phyloP scores from a whole-genome alignment of 2,888 invertebrate genomes.

The Aelia acuminata region DNA sequence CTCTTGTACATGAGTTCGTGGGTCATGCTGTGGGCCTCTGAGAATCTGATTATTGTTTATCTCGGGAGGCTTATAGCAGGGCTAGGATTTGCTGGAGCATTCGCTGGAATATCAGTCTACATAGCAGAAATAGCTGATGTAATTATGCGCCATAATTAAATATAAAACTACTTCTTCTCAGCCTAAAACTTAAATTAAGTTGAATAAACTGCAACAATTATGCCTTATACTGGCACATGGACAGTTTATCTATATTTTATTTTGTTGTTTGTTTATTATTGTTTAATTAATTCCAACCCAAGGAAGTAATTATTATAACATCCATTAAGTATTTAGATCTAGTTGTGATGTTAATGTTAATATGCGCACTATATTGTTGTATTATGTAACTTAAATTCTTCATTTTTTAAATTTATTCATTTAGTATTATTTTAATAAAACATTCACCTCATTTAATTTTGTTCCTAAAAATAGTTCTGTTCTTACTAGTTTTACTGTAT shows the following conservation, averaged over 20 bases:
- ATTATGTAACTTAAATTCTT: too few relatives aligned
- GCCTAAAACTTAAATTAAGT: too few relatives aligned
- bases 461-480: neutral
- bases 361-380: too few relatives aligned
- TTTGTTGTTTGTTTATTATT: too few relatives aligned
- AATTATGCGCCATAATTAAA: neutral
- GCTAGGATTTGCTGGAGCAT: constrained; percentile 52
- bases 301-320: too few relatives aligned
- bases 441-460: neutral
- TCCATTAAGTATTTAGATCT: neutral
- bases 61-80: constrained; percentile 53
- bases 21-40: constrained; percentile 58
- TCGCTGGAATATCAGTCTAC: constrained; percentile 51
- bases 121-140: constrained; percentile 58
- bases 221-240: too few relatives aligned
- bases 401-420: neutral
- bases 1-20: constrained; percentile 62
- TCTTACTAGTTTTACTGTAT: neutral
- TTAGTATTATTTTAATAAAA: neutral
- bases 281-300: too few relatives aligned
- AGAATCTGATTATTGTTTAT: constrained; percentile 38
- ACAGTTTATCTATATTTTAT: too few relatives aligned
- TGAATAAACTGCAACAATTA: too few relatives aligned
- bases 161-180: neutral
- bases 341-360: neutral